Evolutionary conservation across 2,888 invertebrate genomes (phyloP).

Genomic region (Drosophila kokeensis): DNA sequence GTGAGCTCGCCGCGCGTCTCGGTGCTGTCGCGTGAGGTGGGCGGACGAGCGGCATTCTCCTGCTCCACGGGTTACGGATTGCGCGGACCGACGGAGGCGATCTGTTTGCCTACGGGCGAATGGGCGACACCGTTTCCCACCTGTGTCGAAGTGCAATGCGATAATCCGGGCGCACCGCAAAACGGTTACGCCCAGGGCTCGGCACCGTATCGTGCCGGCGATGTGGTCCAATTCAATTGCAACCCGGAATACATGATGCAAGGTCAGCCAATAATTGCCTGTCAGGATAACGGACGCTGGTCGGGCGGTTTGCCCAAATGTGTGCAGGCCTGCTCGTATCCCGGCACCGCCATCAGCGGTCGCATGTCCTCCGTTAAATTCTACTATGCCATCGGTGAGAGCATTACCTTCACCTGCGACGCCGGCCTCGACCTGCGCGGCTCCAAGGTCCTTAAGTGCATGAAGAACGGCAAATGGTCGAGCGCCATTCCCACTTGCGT

Average conservation of each 20-base stretch:
- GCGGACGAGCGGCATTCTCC: conserved; percentile 92
- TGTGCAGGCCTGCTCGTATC: conserved; percentile 94
- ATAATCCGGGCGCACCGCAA: conserved; percentile 90
- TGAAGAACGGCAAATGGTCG: conserved; percentile 94
- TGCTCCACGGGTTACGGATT: conserved; percentile 92
- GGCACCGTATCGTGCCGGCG: conserved; percentile 92
- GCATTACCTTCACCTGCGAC: conserved; percentile 93
- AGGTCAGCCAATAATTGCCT: conserved; percentile 94
- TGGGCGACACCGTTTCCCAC: conserved; percentile 92
- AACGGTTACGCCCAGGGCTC: conserved; percentile 92
- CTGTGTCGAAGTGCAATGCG: conserved; percentile 93
- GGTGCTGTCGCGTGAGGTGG: conserved; percentile 91
- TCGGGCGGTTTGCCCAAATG: conserved; percentile 94
- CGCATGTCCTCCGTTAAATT: conserved; percentile 94
- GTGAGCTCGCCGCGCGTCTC: conserved; percentile 89
- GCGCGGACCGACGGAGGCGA: conserved; percentile 90
- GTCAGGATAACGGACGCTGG: conserved; percentile 95
- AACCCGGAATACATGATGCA: conserved; percentile 95
- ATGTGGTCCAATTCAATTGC: conserved; percentile 94
- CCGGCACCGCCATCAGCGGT: conserved; percentile 94
- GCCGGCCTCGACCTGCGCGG: conserved; percentile 91
- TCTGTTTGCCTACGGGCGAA: conserved; percentile 90
- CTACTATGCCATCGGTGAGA: conserved; percentile 94
- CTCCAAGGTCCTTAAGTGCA: conserved; percentile 91
- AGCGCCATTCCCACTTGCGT: conserved; percentile 92